Percentiles rank a stretch among this genome's conserved stretches.
Conservation (phyloP, 2,797 vertebrate species). For the Cetoscarus ocellatus region DNA sequence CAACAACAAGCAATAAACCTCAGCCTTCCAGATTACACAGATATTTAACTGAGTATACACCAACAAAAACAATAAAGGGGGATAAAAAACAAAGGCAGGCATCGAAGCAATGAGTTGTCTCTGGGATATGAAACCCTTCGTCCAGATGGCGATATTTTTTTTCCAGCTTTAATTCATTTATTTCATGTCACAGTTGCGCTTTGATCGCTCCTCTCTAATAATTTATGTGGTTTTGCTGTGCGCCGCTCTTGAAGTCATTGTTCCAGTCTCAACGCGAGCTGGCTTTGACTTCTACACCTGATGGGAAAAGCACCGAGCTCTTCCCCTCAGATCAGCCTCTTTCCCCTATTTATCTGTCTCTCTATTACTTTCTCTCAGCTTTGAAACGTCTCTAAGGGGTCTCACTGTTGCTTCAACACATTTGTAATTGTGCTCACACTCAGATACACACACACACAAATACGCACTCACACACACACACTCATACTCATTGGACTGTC, state of each 20-base stretch:
- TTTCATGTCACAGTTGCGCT: constrained; percentile 83
- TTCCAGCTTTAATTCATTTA: constrained; percentile 82
- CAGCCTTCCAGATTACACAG: constrained; percentile 32
- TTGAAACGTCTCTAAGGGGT: constrained; percentile 71
- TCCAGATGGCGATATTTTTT: constrained; percentile 82
- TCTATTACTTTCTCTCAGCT: constrained; percentile 59
- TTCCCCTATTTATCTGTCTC: constrained; percentile 47
- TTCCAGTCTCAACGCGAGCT: constrained; percentile 72
- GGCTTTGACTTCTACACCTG: constrained; percentile 80
- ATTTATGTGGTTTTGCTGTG: constrained; percentile 79
- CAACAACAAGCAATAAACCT: neutral
- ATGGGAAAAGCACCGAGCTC: constrained; percentile 58
- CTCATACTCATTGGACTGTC: constrained; percentile 32
- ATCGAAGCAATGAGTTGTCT: constrained; percentile 65
- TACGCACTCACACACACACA: constrained; percentile 23
- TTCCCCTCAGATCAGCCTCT: constrained; percentile 16
- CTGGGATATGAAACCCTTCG: constrained; percentile 69
- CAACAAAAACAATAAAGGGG: constrained; percentile 24
- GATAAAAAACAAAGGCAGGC: constrained; percentile 46
- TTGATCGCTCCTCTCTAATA: constrained; percentile 84
- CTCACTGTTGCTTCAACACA: constrained; percentile 42
- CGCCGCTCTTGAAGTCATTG: constrained; percentile 82
- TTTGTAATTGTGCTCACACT: constrained; percentile 33
- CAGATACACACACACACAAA: neutral
- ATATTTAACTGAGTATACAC: constrained; percentile 25